Percentiles rank a stretch among this genome's conserved stretches.
phyloP scores from a whole-genome alignment of 2,113 vertebrate genomes.

The Enhydra lutris region DNA sequence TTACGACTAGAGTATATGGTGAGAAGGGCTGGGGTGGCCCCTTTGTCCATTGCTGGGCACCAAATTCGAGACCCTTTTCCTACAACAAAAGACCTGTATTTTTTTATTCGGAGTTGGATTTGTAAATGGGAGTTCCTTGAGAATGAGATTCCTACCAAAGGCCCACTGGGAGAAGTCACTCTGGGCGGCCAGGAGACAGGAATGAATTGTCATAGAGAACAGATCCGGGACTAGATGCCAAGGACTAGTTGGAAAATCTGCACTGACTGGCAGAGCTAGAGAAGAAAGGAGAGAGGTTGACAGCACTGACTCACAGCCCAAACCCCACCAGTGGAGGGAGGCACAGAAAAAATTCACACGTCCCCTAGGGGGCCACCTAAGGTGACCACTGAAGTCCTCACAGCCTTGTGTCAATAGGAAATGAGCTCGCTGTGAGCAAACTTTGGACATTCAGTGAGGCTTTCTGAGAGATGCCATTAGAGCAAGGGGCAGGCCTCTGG shows the following conservation, averaged over 20 bases:
- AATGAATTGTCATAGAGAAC: neutral
- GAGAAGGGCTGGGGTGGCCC: neutral
- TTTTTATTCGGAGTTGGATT: neutral
- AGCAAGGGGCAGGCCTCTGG: neutral
- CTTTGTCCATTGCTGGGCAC: neutral
- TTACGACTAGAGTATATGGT: neutral
- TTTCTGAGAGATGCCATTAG: neutral
- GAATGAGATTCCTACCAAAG: neutral
- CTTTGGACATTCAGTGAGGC: neutral
- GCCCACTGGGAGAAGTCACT: neutral
- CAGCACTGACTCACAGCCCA: neutral
- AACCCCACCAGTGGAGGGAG: neutral
- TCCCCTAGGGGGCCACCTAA: neutral
- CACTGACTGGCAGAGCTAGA: neutral
- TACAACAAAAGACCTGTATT: neutral
- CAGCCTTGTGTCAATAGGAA: neutral
- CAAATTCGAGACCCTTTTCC: neutral
- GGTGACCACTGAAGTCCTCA: neutral
- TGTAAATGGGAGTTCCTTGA: neutral
- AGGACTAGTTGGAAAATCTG: neutral
- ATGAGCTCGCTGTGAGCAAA: neutral
- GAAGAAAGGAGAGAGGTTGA: neutral
- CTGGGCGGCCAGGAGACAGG: neutral
- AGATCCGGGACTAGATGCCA: neutral
- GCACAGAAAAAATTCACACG: neutral